A percentile compares a stretch with the other conserved stretches of the same genome.
phyloP scores from a whole-genome alignment of 2,797 vertebrate species.

The Phataginus tricuspis region DNA sequence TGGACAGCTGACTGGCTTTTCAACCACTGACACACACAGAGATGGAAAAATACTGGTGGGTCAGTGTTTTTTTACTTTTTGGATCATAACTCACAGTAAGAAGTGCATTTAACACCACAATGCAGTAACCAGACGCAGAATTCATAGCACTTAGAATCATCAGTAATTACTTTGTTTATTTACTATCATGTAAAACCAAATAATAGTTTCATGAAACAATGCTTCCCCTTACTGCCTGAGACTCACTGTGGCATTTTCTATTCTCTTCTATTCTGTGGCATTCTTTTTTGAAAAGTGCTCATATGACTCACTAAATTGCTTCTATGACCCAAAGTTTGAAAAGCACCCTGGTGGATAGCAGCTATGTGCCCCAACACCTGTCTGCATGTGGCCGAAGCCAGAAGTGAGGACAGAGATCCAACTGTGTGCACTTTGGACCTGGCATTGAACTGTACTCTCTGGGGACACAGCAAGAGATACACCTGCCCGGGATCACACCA shows the following conservation, averaged over 20 bases:
- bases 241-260: background rate
- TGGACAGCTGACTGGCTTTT: background rate
- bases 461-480: background rate
- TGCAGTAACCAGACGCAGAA: background rate
- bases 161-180: background rate
- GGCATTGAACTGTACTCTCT: background rate
- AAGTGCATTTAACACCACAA: background rate
- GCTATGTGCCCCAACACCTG: background rate
- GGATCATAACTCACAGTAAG: background rate
- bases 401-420: background rate
- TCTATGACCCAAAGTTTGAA: background rate
- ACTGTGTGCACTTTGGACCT: background rate
- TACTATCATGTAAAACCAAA: slow-evolving; percentile 8
- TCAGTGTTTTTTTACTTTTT: background rate
- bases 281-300: background rate
- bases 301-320: background rate
- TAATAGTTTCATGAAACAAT: background rate
- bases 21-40: background rate
- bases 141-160: background rate
- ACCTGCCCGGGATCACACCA: background rate
- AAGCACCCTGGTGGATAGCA: background rate
- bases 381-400: background rate
- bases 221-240: background rate
- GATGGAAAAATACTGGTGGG: background rate
- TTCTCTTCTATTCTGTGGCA: background rate